A percentile compares a stretch with the other conserved stretches of the same genome.
These are phyloP conservation scores for Ernsta delagoae DNA, from an alignment of 2,888 invertebrate genomes.

Conservation along the genomic window DNA sequence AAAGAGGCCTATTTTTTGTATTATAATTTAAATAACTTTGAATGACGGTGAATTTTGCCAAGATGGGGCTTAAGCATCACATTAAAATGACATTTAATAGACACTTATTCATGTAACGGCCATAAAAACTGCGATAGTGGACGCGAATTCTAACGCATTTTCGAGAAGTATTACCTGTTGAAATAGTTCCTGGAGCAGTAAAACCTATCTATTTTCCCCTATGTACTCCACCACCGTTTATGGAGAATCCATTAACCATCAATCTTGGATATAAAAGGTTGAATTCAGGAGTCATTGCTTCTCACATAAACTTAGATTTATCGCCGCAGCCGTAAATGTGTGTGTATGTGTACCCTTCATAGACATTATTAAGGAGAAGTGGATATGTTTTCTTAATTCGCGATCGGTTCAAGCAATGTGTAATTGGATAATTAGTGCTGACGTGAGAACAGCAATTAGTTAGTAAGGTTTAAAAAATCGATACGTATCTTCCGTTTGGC, in stretches of 20 bases:
- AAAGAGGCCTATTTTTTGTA: too few species aligned
- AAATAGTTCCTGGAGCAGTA: constrained; percentile 28
- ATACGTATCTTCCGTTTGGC: too few species aligned
- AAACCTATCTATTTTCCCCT: constrained; percentile 23
- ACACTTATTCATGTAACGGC: not conserved
- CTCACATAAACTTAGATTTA: constrained; percentile 62
- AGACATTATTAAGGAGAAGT: constrained; percentile 13
- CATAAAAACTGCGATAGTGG: not conserved
- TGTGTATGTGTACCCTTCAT: constrained; percentile 39
- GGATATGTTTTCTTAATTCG: constrained; percentile 26
- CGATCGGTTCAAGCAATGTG: constrained; percentile 14
- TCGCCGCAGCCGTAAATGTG: constrained; percentile 41
- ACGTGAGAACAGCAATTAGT: constrained; percentile 25
- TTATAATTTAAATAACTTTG: too few species aligned
- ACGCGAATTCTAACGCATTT: not conserved
- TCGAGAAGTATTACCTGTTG: constrained; percentile 15
- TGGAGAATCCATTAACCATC: constrained; percentile 37
- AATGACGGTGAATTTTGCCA: too few species aligned
- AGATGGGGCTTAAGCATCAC: not conserved
- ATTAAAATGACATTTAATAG: not conserved
- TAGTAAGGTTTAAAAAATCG: not conserved
- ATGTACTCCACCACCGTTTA: constrained; percentile 21
- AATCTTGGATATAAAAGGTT: constrained; percentile 49
- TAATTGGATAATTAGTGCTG: constrained; percentile 25
- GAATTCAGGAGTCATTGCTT: constrained; percentile 56